Evolutionary conservation across 2,888 invertebrate species (phyloP), one percentile per base, ranked within the genome.

Genomic region (Polylopha cassiicola): DNA sequence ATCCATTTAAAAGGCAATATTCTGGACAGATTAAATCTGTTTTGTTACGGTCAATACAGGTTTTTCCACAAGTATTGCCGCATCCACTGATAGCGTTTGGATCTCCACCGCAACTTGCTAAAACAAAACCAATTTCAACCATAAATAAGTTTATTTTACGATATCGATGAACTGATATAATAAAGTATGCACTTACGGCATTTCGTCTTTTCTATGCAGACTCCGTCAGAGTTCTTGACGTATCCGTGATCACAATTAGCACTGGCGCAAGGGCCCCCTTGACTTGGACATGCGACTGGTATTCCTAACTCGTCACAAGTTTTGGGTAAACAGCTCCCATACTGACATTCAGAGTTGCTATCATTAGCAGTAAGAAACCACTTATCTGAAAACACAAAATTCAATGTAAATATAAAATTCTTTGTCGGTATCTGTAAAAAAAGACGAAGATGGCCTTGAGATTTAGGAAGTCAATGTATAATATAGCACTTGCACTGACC

Each of bases 1-100:
- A 39, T 7, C 39, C 39, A 8, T 39, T 24, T 16, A 7, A 20
- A 21, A 13, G 11, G 14, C 39, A 39, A 32, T 39, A 39, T 9
- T 13, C 11, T 1, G 39, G 32, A 8, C 39, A 39, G 9, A 26
- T 4, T 10, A 39, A 9, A 6, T 26, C 26, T 16, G 32, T 21
- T 3, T 20, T 18, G 23, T 29, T 16, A 3, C 17, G 32, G 6
- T 18, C 30, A 0, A 9, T 23, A 9, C 39, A 39, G 2, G 32
- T 39, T 11, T 39, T 27, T 8, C 32, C 32, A 11, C 39, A 39
- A 20, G 34, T 24, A 23, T 41, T 36, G 3, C 39, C 39, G 6
- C 39, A 39, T 5, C 39, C 39, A 11, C 26, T n/a, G 21, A 24
- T 9, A 4, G 32, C 32, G 7, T 39, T 39, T 8, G 27, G 39